Conservation (phyloP, 92 coral and sea anemone genomes). For the Epizoanthus stellaris region DNA sequence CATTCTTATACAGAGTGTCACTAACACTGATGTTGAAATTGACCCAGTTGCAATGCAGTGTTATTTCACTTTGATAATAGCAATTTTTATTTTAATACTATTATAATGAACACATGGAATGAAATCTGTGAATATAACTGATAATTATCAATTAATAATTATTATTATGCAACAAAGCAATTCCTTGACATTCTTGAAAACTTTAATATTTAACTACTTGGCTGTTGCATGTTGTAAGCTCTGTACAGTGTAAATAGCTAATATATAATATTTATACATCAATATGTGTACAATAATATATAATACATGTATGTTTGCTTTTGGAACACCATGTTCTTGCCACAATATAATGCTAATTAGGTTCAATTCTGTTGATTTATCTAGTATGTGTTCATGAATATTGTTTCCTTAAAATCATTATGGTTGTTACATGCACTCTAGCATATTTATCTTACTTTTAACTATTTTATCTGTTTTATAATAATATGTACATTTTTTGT, state of each 20-base stretch:
- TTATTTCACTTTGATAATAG: too few relatives aligned
- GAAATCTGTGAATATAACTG: too few relatives aligned
- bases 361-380: neutral
- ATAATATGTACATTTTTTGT: neutral
- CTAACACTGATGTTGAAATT: neutral
- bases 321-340: constrained; percentile 5
- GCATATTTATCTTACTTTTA: neutral
- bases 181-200: too few relatives aligned
- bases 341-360: neutral
- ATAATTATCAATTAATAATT: too few relatives aligned
- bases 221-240: neutral
- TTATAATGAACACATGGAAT: too few relatives aligned
- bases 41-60: neutral
- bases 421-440: too few relatives aligned
- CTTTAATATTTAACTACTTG: too few relatives aligned
- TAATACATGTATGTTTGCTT: neutral
- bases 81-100: too few relatives aligned
- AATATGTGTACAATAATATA: neutral
- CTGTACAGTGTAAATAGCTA: constrained; percentile 4
- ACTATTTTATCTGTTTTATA: neutral
- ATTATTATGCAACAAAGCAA: too few relatives aligned
- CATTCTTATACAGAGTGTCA: neutral
- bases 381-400: neutral
- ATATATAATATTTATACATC: neutral
- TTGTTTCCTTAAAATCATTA: neutral